Evolutionary conservation across 2,888 invertebrate species (phyloP).

Genomic region (Buathra laborator): DNA sequence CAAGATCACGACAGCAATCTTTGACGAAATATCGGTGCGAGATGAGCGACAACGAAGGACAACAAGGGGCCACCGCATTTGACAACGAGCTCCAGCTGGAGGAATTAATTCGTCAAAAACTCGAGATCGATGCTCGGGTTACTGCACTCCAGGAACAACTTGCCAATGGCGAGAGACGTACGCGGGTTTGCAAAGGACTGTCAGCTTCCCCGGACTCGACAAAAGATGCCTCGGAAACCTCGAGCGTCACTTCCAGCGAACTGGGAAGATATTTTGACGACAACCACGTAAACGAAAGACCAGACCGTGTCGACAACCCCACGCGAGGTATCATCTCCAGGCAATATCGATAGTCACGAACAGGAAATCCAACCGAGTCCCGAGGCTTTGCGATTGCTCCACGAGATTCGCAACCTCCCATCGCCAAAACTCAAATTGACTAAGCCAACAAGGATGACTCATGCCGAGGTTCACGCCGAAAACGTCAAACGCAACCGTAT

Average conservation of each 20-base stretch:
- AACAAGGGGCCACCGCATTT: no score
- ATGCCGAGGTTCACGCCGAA: neutral
- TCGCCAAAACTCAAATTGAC: conserved; percentile 41
- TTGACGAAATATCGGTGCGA: no score
- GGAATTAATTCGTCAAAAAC: neutral
- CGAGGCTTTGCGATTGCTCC: conserved; percentile 11
- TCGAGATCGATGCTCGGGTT: neutral
- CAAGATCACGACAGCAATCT: no score
- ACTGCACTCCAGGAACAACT: neutral
- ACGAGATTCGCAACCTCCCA: conserved; percentile 27
- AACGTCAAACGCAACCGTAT: conserved; percentile 8
- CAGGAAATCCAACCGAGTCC: no score
- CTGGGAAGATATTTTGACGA: neutral
- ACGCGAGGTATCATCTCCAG: no score
- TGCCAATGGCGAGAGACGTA: neutral
- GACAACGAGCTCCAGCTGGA: neutral
- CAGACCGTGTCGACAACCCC: neutral
- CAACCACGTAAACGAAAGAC: neutral
- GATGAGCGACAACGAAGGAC: no score
- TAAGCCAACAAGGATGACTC: conserved; percentile 16
- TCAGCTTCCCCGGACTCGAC: no score
- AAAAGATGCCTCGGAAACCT: no score
- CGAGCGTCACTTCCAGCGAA: neutral
- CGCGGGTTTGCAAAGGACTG: no score
- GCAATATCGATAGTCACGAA: no score